Percentiles rank a stretch among this genome's conserved stretches.
Conservation (phyloP, 2,888 invertebrate species). For the Ecdyonurus torrentis region DNA sequence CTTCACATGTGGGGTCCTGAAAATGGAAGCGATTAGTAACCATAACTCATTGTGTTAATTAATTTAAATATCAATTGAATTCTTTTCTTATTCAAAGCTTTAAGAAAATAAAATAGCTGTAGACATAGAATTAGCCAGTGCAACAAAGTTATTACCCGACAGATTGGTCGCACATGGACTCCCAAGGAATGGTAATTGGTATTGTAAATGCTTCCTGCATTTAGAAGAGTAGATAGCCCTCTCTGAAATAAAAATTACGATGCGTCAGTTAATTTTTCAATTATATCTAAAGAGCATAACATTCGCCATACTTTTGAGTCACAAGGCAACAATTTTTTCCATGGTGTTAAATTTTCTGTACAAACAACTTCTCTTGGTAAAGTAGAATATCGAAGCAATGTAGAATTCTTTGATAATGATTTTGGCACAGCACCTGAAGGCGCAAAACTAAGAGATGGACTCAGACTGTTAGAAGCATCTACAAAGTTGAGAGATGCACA, state of each 20-base stretch:
- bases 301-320: slow-evolving; percentile 44
- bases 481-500: slow-evolving; percentile 95
- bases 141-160: slow-evolving; percentile 35
- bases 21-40: slow-evolving; percentile 4
- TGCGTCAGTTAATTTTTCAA: not conserved
- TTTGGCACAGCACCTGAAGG: slow-evolving; percentile 46
- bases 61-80: not conserved
- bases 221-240: slow-evolving; percentile 74
- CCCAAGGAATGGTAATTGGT: slow-evolving; percentile 85
- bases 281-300: not conserved
- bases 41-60: not conserved
- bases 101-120: too few species aligned
- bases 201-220: slow-evolving; percentile 81
- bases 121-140: too few species aligned
- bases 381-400: slow-evolving; percentile 63
- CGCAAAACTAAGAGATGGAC: slow-evolving; percentile 66
- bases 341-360: slow-evolving; percentile 97
- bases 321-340: slow-evolving; percentile 94
- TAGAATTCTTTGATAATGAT: slow-evolving; percentile 30
- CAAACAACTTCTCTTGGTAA: slow-evolving; percentile 92
- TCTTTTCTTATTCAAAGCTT: slow-evolving; percentile 1
- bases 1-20: slow-evolving; percentile 35
- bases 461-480: slow-evolving; percentile 64
- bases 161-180: slow-evolving; percentile 66
- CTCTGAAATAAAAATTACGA: slow-evolving; percentile 35